Percentiles rank a stretch among this genome's conserved stretches.
These are phyloP conservation scores for Torymus auratus DNA, from an alignment of 2,888 invertebrate genomes.

Conservation along the genomic window DNA sequence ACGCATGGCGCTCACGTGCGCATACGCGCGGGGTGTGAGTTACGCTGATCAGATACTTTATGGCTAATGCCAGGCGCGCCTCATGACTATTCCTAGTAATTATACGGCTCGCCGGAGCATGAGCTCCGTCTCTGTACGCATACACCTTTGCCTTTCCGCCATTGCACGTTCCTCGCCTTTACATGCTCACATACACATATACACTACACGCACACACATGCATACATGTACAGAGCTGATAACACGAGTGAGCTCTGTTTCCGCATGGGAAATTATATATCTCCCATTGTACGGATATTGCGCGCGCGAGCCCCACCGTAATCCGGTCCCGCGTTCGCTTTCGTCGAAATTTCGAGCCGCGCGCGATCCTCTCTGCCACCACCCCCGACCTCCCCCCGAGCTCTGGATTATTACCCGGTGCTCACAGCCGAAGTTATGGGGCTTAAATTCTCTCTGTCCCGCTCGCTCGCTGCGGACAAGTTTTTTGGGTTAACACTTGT, in stretches of 20 bases:
- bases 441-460: constrained; percentile 6
- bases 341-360: constrained; percentile 11
- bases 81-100: constrained; percentile 42
- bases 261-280: constrained; percentile 51
- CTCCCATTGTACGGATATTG: constrained; percentile 71
- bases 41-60: constrained; percentile 45
- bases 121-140: not conserved
- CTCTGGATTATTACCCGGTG: not conserved
- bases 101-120: constrained; percentile 35
- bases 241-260: constrained; percentile 13
- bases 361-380: too few relatives aligned
- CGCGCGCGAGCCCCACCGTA: constrained; percentile 61
- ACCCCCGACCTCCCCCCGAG: too few relatives aligned
- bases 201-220: not conserved
- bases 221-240: not conserved
- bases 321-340: not conserved
- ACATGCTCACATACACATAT: not conserved
- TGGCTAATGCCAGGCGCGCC: constrained; percentile 13
- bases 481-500: constrained; percentile 26
- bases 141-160: not conserved
- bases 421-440: constrained; percentile 11
- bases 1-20: too few relatives aligned
- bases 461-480: not conserved
- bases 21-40: not conserved
- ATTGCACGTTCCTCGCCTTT: not conserved